These are phyloP conservation scores for Lemur catta DNA, from an alignment of 2,797 vertebrate genomes.

Conservation along the genomic window DNA sequence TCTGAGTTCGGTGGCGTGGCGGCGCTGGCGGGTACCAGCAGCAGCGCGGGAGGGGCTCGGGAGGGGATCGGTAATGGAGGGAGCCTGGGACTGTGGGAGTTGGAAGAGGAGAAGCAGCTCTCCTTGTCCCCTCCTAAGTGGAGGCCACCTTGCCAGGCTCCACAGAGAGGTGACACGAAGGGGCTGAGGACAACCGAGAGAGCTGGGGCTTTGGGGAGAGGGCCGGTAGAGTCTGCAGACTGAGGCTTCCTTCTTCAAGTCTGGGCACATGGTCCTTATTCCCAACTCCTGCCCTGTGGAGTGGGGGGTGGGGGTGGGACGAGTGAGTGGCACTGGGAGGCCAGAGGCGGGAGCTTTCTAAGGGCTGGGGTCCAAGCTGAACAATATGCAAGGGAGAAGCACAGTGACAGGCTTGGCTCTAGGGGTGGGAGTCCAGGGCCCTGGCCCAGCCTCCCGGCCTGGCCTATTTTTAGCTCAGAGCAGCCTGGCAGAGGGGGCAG, in stretches of 20 bases:
- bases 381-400: not conserved
- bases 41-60: not conserved
- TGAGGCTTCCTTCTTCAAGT: not conserved
- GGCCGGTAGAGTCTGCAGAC: not conserved
- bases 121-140: not conserved
- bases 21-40: not conserved
- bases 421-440: slow-evolving; percentile 68
- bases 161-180: not conserved
- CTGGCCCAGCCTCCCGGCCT: slow-evolving; percentile 66
- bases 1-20: not conserved
- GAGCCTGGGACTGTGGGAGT: not conserved
- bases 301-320: not conserved
- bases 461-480: slow-evolving; percentile 78
- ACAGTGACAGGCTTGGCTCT: not conserved
- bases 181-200: not conserved
- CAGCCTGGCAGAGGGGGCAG: slow-evolving; percentile 68
- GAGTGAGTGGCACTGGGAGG: not conserved
- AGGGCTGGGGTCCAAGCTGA: not conserved
- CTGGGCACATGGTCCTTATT: slow-evolving; percentile 37
- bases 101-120: not conserved
- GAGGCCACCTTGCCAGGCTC: not conserved
- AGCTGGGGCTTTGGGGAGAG: not conserved
- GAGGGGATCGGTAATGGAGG: not conserved
- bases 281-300: slow-evolving; percentile 60
- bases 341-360: not conserved